phyloP scores from a whole-genome alignment of 2,797 vertebrate species.

The Clarias fuscus region DNA sequence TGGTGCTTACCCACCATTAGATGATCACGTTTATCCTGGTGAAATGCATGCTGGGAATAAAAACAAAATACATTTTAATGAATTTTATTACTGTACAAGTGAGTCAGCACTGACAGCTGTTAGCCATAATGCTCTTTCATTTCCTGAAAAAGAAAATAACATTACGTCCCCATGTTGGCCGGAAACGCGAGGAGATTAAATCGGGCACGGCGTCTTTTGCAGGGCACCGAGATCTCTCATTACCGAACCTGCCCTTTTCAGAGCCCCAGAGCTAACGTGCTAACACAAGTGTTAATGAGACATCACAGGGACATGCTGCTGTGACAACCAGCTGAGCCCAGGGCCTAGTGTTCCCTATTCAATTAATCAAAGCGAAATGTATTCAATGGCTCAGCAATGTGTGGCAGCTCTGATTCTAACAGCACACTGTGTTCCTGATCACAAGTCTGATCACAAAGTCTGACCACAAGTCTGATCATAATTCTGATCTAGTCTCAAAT shows the following conservation, averaged over 20 bases:
- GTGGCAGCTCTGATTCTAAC: background rate
- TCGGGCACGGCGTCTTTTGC: background rate
- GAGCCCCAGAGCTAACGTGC: background rate
- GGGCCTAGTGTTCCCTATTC: background rate
- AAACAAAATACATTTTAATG: background rate
- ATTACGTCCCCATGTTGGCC: background rate
- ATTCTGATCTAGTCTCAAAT: too few species aligned
- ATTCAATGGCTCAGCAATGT: background rate
- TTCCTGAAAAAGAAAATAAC: background rate
- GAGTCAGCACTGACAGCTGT: background rate
- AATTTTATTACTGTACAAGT: background rate
- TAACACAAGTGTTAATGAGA: slow-evolving; percentile 36
- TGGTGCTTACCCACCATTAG: background rate
- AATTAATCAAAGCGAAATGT: background rate
- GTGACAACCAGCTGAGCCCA: slow-evolving; percentile 8
- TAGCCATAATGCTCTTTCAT: background rate
- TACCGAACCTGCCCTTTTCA: slow-evolving; percentile 37
- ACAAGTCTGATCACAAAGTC: background rate
- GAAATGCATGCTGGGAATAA: background rate
- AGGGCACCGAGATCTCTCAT: slow-evolving; percentile 16
- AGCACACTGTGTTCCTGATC: background rate
- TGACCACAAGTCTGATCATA: slow-evolving; percentile 4
- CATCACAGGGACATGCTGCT: slow-evolving; percentile 16
- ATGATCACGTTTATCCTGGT: background rate
- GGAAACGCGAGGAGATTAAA: slow-evolving; percentile 6